Conservation (phyloP, 2,113 vertebrate species). For the Hyaena hyaena region DNA sequence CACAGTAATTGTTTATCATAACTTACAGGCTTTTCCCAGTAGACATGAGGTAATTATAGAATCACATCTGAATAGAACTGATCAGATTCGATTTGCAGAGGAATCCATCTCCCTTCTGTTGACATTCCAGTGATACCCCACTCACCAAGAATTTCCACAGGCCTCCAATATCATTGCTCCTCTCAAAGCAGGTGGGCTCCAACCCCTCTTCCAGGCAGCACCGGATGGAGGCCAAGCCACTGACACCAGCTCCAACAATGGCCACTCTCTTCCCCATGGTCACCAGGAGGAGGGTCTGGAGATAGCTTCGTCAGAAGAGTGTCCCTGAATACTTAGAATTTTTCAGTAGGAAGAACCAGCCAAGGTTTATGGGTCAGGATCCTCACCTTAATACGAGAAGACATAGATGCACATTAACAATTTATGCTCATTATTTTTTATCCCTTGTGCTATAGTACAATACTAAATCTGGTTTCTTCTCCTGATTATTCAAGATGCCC, state of each 20-base stretch:
- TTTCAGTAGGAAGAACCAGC: neutral
- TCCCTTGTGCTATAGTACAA: neutral
- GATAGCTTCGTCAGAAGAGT: neutral
- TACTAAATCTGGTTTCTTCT: neutral
- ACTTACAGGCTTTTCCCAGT: neutral
- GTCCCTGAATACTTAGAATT: neutral
- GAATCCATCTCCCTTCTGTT: neutral
- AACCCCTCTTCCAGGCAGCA: conserved; percentile 89
- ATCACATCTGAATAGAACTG: neutral
- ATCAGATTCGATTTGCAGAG: neutral
- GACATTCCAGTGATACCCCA: neutral
- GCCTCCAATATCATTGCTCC: conserved; percentile 85
- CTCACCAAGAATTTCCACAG: conserved; percentile 89
- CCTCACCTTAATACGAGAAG: neutral
- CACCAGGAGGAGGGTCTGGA: neutral
- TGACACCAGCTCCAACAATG: conserved; percentile 86
- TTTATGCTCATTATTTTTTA: neutral
- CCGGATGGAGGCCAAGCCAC: conserved; percentile 87
- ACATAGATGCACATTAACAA: neutral
- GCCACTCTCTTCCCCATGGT: conserved; percentile 83
- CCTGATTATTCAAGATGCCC: neutral
- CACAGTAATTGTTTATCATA: neutral
- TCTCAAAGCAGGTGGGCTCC: conserved; percentile 89
- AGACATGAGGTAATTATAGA: neutral
- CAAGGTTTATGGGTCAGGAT: neutral